phyloP scores from a whole-genome alignment of 2,888 invertebrate genomes.

The Microdon myrmicae region DNA sequence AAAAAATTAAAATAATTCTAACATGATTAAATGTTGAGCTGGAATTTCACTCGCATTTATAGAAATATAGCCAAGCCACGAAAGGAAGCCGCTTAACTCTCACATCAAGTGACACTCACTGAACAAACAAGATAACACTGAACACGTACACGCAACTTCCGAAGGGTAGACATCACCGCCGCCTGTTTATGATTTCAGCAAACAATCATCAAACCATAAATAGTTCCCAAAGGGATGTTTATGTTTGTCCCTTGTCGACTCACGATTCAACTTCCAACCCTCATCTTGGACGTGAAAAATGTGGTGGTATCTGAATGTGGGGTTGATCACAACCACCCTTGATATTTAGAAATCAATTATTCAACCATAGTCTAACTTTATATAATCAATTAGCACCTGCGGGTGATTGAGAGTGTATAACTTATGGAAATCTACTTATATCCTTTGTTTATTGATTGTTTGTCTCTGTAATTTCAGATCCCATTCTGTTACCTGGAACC shows the following conservation, averaged over 20 bases:
- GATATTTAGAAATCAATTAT: constrained; percentile 49
- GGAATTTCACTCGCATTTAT: too few relatives aligned
- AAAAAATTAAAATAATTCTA: too few relatives aligned
- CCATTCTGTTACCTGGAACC: constrained; percentile 98
- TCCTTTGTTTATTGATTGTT: constrained; percentile 39
- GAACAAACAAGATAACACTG: constrained; percentile 56
- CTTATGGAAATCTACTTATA: neutral
- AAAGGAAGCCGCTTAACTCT: too few relatives aligned
- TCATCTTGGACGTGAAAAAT: constrained; percentile 2
- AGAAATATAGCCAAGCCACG: too few relatives aligned
- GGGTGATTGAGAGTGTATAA: constrained; percentile 17
- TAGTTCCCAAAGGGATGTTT: constrained; percentile 67
- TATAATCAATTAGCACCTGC: constrained; percentile 50
- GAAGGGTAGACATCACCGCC: constrained; percentile 24
- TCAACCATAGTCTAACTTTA: constrained; percentile 26
- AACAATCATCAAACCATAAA: constrained; percentile 60
- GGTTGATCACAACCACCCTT: constrained; percentile 17
- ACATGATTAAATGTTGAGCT: too few relatives aligned
- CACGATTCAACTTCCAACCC: constrained; percentile 25
- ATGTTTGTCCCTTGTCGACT: constrained; percentile 37
- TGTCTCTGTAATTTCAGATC: constrained; percentile 73
- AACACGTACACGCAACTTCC: constrained; percentile 2
- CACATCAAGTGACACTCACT: constrained; percentile 50
- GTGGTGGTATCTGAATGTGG: constrained; percentile 2
- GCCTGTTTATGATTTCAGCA: constrained; percentile 48